phyloP scores from a whole-genome alignment of 2,888 invertebrate genomes.

The Tinea pellionella region DNA sequence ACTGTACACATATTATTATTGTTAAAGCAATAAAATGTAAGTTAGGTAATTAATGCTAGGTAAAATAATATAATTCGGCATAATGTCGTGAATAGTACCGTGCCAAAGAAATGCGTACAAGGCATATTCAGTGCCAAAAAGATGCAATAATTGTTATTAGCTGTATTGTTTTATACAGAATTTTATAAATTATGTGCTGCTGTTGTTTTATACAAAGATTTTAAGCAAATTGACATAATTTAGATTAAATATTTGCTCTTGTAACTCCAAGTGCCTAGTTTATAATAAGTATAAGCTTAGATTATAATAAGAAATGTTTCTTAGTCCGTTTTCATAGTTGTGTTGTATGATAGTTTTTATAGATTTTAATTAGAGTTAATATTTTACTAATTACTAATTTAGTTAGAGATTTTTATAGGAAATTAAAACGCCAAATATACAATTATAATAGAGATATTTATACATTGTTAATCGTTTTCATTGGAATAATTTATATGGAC shows the following conservation, averaged over 20 bases:
- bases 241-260: not conserved
- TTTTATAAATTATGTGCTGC: not conserved
- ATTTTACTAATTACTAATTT: not conserved
- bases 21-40: not conserved
- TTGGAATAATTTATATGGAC: not conserved
- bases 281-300: not conserved
- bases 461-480: conserved; percentile 1
- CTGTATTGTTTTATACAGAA: not conserved
- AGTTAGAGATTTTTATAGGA: not conserved
- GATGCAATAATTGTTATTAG: not conserved
- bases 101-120: not conserved
- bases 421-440: not conserved
- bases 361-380: conserved; percentile 19
- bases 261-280: conserved; percentile 10
- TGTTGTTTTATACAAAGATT: not conserved
- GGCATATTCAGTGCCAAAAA: not conserved
- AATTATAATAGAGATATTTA: not conserved
- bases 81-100: no score
- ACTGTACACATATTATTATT: not conserved
- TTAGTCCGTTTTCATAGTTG: conserved; percentile 15
- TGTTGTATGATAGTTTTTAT: conserved; percentile 20
- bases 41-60: not conserved
- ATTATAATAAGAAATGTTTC: not conserved
- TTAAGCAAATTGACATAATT: not conserved
- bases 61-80: no score